Base-by-base conservation (phyloP, 1,140 invertebrate species). In the Gonioctena quinquepunctata region DNA sequence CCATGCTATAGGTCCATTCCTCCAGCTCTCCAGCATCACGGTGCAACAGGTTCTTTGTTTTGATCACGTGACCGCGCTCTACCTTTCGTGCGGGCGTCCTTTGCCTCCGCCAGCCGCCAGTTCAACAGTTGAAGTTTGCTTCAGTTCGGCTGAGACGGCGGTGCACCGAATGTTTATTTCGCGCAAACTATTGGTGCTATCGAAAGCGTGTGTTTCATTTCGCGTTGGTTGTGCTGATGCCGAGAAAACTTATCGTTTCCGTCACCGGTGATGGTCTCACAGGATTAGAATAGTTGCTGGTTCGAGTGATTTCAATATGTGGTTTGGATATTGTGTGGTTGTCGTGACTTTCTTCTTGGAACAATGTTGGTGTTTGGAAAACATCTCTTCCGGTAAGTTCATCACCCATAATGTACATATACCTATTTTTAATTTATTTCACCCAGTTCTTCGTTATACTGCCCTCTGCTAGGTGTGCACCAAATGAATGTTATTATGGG, bases 21-120 rank as follows among this genome's bases (percentile, higher is more conserved):
- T 61, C 59, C 23, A 61, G 27, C 27, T 26, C 27, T 61, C 59
- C 23, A 61, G 27, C 27, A 61, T 25, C 27, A 13, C 16, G 61
- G 19, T 22, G 61, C 61, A 63, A 63, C 61, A 63, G 61, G 61
- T 63, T 63, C 61, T 63, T 63, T 63, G 61, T 63, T 63, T 19
- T 63, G 28, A 28, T 63, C 61, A 63, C 61, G 61, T 63, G 61
- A 63, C 21, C 19, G 33, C 54, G 54, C n/a, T 13, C 54, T 57
- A 57, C 54, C 54, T 57, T 57, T 57, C 16, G 13, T 22, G 54
- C 54, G 22, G 21, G 54, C 54, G 22, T 25, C 18, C 21, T 57
- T 57, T 5, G 25, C n/a, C n/a, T n/a, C n/a, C n/a, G n/a, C n/a
- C n/a, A 42, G 11, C 1, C 4, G 33, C 13, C 2, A 11, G 13